Evolutionary conservation across 1,140 invertebrate species (phyloP), one percentile per base, ranked within the genome.

Genomic region (Drosophila rufa): DNA sequence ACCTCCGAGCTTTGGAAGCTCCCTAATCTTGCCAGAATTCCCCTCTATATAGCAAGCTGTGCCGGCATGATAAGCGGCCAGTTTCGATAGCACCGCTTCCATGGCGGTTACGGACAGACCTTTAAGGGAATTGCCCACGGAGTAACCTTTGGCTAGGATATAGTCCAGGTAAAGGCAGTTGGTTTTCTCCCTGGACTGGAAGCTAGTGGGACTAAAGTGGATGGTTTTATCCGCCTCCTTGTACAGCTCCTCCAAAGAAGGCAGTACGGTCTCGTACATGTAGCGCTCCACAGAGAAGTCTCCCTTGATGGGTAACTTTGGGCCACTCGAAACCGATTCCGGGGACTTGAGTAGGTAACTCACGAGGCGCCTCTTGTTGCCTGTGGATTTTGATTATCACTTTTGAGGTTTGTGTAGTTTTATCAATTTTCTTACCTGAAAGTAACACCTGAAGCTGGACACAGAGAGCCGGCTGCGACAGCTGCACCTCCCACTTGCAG

Each of bases 51-150:
- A 79, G 46, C 73, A 46, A 3, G 94, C 91, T 0, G 94, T 94
- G 6, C 92, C 86, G 0, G 94, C 95, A 74, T 95, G 95, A 82
- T 94, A 94, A 58, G 80, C 93, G 0, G 94, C 95, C 57, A 95
- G 67, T 74, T 94, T 93, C 2, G 92, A 90, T 25, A 95, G 70
- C 3, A 94, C 93, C 27, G 94, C 55, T 61, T 93, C 65, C 48
- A 92, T 92, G 48, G 95, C 94, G 11, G 92, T 55, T 45, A 93
- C 62, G 71, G 94, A 93, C 40, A 95, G 83, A 17, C 94, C 94
- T 36, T 87, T 81, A 0, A n/a, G 46, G 9, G 64, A 50, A 62
- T 70, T 90, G 38, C 42, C 66, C 22, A 68, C 19, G 11, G 58
- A 30, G 51, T 75, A 89, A 0, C 78, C 81, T 27, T 73, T 89